Base-by-base conservation (phyloP, 2,888 invertebrate species). In the Ennomos quercinarius region DNA sequence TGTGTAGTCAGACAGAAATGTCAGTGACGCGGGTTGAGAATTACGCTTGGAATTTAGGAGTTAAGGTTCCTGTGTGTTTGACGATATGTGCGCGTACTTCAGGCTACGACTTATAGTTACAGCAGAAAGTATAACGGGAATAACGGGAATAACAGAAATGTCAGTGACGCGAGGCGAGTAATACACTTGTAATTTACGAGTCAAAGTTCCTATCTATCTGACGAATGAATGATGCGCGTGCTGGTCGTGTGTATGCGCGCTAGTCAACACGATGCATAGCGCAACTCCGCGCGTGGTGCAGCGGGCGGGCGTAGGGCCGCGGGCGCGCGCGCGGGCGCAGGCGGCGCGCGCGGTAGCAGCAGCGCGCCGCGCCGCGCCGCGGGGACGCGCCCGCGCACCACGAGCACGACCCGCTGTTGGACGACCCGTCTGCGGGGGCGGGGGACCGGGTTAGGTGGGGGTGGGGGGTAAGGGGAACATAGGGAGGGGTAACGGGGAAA, bases 381-480 rank as follows among this genome's bases (percentile, higher is more conserved):
- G 53, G 72, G 66, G 63, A 71, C 73, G 42, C 66, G 67, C 66
- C 70, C 59, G 80, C 86, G 80, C 86, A 84, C 83, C 87, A 88
- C 80, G 78, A 79, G 71, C 88, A 87, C 71, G 83, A 82, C 43
- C 56, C 70, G 59, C 68, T 70, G 46, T 71, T 80, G 60, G 87
- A 86, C 67, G 90, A 86, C 49, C 77, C 83, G 74, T 89, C 90
- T 89, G 85, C 61, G 68, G 73, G 68, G 73, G 70, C 62, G 64
- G 67, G 64, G 61, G 27, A n/a, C 17, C 35, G 44, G 11, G 34
- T 41, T 34, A 42, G 41, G 51, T 49, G 38, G 51, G 65, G 64
- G 34, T 17, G 62, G 48, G 59, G 58, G 68, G 3, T 17, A 42
- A 62, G 62, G 63, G 63, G 68, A 64, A 61, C 48, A 56, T 8